Percentiles rank a stretch among this genome's conserved stretches.
phyloP scores from a whole-genome alignment of 1,140 invertebrate genomes.

The Schlechtendalia chinensis region DNA sequence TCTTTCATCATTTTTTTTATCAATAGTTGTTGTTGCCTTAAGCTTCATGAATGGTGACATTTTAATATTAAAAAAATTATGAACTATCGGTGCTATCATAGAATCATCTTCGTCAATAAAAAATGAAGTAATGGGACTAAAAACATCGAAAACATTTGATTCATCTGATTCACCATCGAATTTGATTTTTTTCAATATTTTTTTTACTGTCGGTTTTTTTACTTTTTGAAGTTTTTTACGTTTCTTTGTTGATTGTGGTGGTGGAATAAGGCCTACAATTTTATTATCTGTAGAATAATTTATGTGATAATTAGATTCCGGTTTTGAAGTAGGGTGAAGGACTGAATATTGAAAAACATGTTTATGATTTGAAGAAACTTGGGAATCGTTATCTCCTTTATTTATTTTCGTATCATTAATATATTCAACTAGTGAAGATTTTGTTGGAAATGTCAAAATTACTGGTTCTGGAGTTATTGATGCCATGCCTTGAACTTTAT shows the following conservation, averaged over 20 bases:
- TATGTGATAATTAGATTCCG: neutral
- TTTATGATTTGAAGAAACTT: slow-evolving; percentile 11
- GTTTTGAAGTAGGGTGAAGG: neutral
- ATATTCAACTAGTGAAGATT: neutral
- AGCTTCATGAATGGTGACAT: slow-evolving; percentile 10
- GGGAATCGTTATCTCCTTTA: neutral
- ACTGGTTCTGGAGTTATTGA: slow-evolving; percentile 23
- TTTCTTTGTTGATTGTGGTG: neutral
- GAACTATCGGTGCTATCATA: neutral
- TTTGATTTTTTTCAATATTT: slow-evolving; percentile 27
- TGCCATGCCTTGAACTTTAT: slow-evolving; percentile 14
- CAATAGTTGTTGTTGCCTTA: neutral
- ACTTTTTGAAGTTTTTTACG: neutral
- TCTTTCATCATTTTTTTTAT: neutral
- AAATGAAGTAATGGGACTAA: slow-evolving; percentile 36
- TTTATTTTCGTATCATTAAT: slow-evolving; percentile 10
- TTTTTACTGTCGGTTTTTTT: slow-evolving; percentile 7
- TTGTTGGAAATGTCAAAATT: slow-evolving; percentile 34
- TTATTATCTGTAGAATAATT: slow-evolving; percentile 16
- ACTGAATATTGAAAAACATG: slow-evolving; percentile 34
- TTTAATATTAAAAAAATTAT: slow-evolving; percentile 42
- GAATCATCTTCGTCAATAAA: neutral
- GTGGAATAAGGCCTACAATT: slow-evolving; percentile 39
- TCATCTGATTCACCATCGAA: neutral
- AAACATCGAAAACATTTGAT: neutral